Evolutionary conservation across 2,888 invertebrate genomes (phyloP).

Genomic region (Rhopalosiphum nymphaeae): DNA sequence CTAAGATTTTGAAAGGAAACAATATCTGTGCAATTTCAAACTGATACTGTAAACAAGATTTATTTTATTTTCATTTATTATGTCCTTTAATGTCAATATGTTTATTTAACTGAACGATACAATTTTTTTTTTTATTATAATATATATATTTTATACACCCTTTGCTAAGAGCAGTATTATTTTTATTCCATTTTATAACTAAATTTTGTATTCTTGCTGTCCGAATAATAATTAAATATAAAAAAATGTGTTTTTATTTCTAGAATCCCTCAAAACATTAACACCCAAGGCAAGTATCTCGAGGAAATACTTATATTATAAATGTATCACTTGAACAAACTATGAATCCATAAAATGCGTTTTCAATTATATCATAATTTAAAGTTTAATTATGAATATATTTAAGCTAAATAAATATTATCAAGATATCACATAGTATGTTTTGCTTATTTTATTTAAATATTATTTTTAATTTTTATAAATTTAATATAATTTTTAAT

Average conservation of each 20-base stretch:
- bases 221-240: background rate
- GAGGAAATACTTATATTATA: background rate
- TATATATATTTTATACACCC: background rate
- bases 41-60: background rate
- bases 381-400: background rate
- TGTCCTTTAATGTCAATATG: background rate
- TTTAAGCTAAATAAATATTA: background rate
- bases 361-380: background rate
- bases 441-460: background rate
- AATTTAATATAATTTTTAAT: background rate
- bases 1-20: background rate
- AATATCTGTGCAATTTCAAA: background rate
- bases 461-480: background rate
- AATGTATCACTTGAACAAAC: background rate
- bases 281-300: background rate
- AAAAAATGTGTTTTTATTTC: background rate
- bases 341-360: background rate
- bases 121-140: background rate
- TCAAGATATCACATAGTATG: background rate
- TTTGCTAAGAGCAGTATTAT: background rate
- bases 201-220: background rate
- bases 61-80: background rate
- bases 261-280: background rate
- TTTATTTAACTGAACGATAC: background rate
- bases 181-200: background rate